Evolutionary conservation across 2,113 vertebrate species (phyloP), one percentile per base, ranked within the genome.

Genomic region (Oreochromis aureus): DNA sequence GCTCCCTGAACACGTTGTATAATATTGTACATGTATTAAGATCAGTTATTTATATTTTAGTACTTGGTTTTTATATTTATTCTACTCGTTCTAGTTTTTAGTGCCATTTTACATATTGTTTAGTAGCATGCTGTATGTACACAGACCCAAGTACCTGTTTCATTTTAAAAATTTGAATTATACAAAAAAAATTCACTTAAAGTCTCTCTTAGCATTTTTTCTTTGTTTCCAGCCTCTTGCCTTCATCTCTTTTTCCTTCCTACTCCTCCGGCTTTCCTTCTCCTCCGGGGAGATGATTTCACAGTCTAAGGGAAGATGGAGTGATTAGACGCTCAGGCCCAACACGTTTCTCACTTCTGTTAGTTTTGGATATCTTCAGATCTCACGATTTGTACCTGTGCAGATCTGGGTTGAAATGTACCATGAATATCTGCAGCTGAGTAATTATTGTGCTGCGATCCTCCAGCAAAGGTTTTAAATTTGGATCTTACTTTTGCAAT

Each of bases 221-320:
- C 16, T 80, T 55, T 32, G 80, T 19, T 85, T 61, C 73, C 61
- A 58, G 13, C 71, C 55, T 80, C 53, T 48, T 24, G 2, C 30
- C 55, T 88, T 44, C 3, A 16, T 59, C 41, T 83, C 56, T 10
- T 61, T 66, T 34, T 36, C 88, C 27, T 27, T 27, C 24, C 44
- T 39, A 13, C 36, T 69, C 44, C 27, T 48, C 58, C 59, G 54
- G 30, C 48, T 80, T 48, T 51, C 69, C 76, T 63, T 89, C 71
- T 89, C 83, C 86, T 91, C 90, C n/a, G 10, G 91, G 87, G 89
- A 92, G 87, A 95, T 95, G 93, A 96, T 92, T 92, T 96, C 95
- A 96, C 89, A 80, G 89, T 89, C 89, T 94, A 89, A 86, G 86
- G 91, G 85, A 86, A 94, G 91, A 95, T 86, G 86, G 81, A 93